Percentiles rank a stretch among this genome's conserved stretches.
Evolutionary conservation across 2,797 vertebrate species (phyloP).

Genomic region (Hipposideros larvatus): DNA sequence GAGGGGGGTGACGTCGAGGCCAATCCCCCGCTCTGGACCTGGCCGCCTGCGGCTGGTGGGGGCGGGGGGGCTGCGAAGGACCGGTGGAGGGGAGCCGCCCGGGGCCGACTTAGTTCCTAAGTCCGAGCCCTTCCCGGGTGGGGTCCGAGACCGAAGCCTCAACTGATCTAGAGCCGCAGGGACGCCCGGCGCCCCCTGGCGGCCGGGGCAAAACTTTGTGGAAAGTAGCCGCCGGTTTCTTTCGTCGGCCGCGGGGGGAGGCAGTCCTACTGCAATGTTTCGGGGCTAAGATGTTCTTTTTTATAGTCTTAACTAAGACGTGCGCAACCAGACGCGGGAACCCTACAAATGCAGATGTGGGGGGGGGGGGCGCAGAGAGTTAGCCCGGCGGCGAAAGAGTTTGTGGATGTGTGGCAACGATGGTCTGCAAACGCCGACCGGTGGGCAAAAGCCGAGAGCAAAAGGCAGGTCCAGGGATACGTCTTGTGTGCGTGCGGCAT

Average conservation of each 20-base stretch:
- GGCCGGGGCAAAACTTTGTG: constrained; percentile 74
- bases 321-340: background rate
- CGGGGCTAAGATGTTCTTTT: background rate
- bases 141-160: fast-evolving
- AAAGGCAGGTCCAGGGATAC: background rate
- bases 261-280: background rate
- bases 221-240: background rate
- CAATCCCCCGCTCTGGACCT: background rate
- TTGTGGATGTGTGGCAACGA: background rate
- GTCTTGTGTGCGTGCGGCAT: background rate
- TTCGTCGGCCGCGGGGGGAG: background rate
- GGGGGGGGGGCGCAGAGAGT: background rate
- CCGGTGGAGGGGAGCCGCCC: background rate
- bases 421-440: background rate
- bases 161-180: background rate
- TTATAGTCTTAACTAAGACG: background rate
- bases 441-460: background rate
- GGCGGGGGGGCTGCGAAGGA: background rate
- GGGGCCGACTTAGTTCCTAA: background rate
- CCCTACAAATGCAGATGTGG: background rate
- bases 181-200: constrained; percentile 68
- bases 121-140: background rate
- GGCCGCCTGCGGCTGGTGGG: background rate
- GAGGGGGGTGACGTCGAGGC: background rate
- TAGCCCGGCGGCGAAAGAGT: background rate